phyloP scores from a whole-genome alignment of 2,888 invertebrate genomes.

The Labia minor region DNA sequence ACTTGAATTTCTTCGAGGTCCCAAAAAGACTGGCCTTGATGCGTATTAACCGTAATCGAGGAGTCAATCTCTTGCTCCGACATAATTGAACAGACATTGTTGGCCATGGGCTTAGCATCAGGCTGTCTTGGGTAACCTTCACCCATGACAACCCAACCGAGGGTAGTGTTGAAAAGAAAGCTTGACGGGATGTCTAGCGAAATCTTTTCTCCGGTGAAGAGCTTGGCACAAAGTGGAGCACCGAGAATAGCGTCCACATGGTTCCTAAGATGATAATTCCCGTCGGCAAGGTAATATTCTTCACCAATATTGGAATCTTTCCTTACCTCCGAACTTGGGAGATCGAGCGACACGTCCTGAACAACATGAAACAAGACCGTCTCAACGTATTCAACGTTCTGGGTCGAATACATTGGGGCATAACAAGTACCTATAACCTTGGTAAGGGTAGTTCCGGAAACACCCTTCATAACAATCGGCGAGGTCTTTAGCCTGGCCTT shows the following conservation, averaged over 20 bases:
- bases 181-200: not conserved
- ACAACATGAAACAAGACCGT: no score
- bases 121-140: not conserved
- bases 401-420: no score
- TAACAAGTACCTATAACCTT: no score
- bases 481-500: not conserved
- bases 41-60: not conserved
- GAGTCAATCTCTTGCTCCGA: not conserved
- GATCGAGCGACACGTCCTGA: no score
- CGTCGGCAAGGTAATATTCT: not conserved
- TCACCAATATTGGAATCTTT: not conserved
- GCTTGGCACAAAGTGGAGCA: not conserved
- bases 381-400: no score
- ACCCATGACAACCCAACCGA: no score
- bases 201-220: not conserved
- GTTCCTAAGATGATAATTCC: no score
- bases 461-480: no score
- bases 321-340: no score
- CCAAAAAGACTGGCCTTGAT: not conserved
- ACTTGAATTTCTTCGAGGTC: not conserved
- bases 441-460: no score
- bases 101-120: not conserved
- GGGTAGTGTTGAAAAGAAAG: no score
- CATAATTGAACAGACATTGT: not conserved
- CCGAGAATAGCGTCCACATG: no score